Conservation (phyloP, 2,113 vertebrate species). For the Anarhynchus alexandrinus region DNA sequence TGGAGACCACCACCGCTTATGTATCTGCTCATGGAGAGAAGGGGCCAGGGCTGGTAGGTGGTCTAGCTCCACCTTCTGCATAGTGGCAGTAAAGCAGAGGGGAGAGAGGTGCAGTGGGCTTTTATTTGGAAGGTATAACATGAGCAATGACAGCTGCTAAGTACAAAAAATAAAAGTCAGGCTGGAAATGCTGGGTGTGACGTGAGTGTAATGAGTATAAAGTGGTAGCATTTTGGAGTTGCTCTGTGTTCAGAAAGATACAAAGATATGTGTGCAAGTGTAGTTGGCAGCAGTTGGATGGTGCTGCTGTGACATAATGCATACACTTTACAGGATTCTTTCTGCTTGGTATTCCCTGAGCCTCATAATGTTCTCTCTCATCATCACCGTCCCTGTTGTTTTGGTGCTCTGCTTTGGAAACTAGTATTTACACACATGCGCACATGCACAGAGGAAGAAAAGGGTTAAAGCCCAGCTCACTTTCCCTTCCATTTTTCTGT, state of each 20-base stretch:
- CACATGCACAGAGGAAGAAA: neutral
- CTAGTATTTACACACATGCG: neutral
- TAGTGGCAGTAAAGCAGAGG: neutral
- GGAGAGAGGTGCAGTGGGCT: neutral
- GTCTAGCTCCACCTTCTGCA: neutral
- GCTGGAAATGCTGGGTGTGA: neutral
- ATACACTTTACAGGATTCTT: neutral
- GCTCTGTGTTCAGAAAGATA: neutral
- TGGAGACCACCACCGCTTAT: accelerated
- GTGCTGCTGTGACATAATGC: neutral
- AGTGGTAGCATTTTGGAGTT: neutral
- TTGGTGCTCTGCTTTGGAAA: neutral
- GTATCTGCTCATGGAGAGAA: neutral
- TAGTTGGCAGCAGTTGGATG: neutral
- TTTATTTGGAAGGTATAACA: neutral
- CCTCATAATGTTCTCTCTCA: neutral
- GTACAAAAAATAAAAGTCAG: neutral
- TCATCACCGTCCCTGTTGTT: neutral
- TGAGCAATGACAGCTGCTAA: neutral
- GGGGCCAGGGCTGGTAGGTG: neutral
- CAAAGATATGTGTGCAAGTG: neutral
- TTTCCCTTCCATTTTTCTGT: neutral
- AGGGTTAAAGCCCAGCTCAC: neutral
- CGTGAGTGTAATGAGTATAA: neutral
- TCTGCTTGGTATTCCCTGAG: neutral